Base-by-base conservation (phyloP, 2,113 vertebrate species). In the Jacana jacana region DNA sequence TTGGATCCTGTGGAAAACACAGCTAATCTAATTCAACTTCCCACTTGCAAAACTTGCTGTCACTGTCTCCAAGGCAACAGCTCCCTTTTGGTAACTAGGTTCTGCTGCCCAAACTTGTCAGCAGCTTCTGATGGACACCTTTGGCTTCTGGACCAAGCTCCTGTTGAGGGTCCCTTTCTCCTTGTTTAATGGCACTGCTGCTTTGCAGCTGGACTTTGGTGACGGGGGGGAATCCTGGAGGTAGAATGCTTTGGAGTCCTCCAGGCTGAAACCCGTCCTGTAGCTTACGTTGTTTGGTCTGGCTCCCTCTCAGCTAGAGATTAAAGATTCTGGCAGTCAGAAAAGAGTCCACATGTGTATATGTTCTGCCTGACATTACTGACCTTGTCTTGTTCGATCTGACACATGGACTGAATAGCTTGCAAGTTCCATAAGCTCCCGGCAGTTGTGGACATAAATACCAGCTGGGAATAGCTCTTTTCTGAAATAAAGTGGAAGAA, bases 381-480 rank as follows among this genome's bases (percentile, higher is more conserved):
- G 95, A 99, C 99, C 99, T 98, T 99, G 65, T 98, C 98, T 97
- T 99, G 98, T 95, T 99, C 99, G 93, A 99, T 99, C 95, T 98
- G 99, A 93, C 99, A 99, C 99, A 99, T 99, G 97, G 99, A 98
- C 60, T 99, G 98, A 97, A 99, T 99, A 79, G 99, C 98, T 80
- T 99, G 99, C 92, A 99, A 98, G 95, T 99, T 99, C 99, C 99
- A 99, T 85, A 99, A 98, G 97, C 99, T 99, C 94, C 99, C 99
- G 25, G 98, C 99, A 79, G 99, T 99, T 97, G 99, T 99, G 83
- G 99, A 99, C 98, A 99, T 99, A 97, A 99, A 99, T 91, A 99
- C 99, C 97, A 99, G 98, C 97, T 99, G 99, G 72, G 99, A 99
- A 78, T 99, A 99, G 96, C 83, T 98, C 91, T 99, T 98, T 93